Evolutionary conservation across 2,888 invertebrate species (phyloP), one percentile per base, ranked within the genome.

Genomic region (Yponomeuta cagnagella): DNA sequence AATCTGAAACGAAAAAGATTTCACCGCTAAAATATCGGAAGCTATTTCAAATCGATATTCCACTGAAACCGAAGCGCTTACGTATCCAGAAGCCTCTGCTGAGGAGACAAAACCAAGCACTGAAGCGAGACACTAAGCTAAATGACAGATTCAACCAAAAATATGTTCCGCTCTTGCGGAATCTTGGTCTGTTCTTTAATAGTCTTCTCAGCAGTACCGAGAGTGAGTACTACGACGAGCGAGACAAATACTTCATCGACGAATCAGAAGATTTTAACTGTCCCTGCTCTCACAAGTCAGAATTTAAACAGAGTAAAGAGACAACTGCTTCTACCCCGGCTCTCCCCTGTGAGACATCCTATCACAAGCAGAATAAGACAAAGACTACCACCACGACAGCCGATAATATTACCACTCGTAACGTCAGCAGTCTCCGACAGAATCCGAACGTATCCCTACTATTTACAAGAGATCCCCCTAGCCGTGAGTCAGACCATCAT

Each of bases 401-500:
- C 91, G 30, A 84, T 90, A 70, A 78, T 90, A 73, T 81, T 90
- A 30, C 89, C 91, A 2, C 77, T 89, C 72, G 83, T 92, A 74
- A 92, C 91, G 48, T 87, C 89, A 74, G 88, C 86, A 70, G 81
- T 91, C 58, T 87, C 92, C 72, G 88, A 92, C 82, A 81, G 84
- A 73, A 90, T 92, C 84, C 84, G 90, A 80, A 82, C 89, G 33
- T 90, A 90, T 77, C 92, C 91, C 3, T 87, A 91, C 72, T 91
- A 91, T 79, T 85, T 92, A 72, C 90, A 90, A 85, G 91, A 92
- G 82, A 91, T 92, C 77, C 92, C 92, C 43, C 76, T 90, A 77
- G 90, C 91, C 9, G 79, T 92, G 68, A 86, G 90, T 73, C 92
- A 92, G 76, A 89, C 90, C 0, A 89, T 92, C 72, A 83, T 90